Base-by-base conservation (phyloP, 1,140 invertebrate genomes). In the Arctopsyche grandis region DNA sequence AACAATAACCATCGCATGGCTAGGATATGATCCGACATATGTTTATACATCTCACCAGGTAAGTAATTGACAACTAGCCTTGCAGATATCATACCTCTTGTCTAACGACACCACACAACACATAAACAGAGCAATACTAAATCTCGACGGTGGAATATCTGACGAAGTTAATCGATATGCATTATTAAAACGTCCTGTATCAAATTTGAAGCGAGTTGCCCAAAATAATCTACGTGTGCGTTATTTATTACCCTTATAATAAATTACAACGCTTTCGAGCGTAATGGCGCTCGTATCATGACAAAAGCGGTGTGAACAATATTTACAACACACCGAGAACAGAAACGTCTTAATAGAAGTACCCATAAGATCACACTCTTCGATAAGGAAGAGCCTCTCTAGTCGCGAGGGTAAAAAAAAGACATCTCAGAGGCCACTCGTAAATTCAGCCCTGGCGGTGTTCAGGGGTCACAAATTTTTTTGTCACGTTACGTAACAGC, bases 261-360 rank as follows among this genome's bases (percentile, higher is more conserved):
- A 38, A 38, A 38, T 38, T 38, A 38, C 29, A 38, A 38, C 29
- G 29, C 29, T 38, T 38, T 38, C 16, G 48, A 52, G 12, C 12
- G 12, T 52, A 52, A 52, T 52, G 48, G 48, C 16, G 58, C 4
- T 22, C 1, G 24, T 66, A 58, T 56, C 46, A 26, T 56, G 71
- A 56, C 71, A 74, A 71, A 16, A 38, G 24, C 58, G 48, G 81
- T 78, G 81, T 80, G 75, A 82, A 80, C 75, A 80, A 82, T 82
- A 82, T 82, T 82, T 80, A 82, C 78, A 74, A 77, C 71, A 74
- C 60, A 60, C 58, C 69, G 43, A 63, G 21, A 82, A 78, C 71
- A 69, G 73, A 78, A 79, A 82, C 76, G 76, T 78, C 81, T 82
- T 82, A 82, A 82, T 82, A 82, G 69, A 70, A 71, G 48, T 52